These are phyloP conservation scores for Neoseiulus cucumeris DNA, from an alignment of 1,140 invertebrate species.

Conservation along the genomic window DNA sequence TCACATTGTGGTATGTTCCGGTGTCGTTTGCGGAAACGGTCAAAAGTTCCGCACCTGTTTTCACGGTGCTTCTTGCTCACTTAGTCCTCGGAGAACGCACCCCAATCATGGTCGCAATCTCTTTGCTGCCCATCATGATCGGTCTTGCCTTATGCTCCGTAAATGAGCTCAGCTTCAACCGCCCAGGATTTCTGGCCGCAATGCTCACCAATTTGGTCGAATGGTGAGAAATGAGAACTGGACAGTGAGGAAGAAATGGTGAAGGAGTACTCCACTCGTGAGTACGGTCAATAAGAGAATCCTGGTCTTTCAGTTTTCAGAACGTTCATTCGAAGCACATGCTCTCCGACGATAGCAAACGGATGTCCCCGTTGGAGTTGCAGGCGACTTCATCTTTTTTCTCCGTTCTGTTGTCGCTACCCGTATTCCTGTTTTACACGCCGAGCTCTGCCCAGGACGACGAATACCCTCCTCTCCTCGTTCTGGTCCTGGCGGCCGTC, in stretches of 20 bases:
- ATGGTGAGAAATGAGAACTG: conserved; percentile 34
- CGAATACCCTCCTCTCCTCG: conserved; percentile 27
- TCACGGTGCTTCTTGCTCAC: conserved; percentile 56
- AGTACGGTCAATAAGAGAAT: conserved; percentile 15
- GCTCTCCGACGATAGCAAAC: conserved; percentile 26
- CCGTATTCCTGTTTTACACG: neutral
- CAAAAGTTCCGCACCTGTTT: conserved; percentile 62
- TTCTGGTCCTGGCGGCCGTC: conserved; percentile 50
- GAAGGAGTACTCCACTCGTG: neutral
- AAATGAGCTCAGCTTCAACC: conserved; percentile 60
- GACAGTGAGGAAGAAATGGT: neutral
- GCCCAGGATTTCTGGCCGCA: conserved; percentile 51
- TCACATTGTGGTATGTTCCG: conserved; percentile 59
- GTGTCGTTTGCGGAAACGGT: conserved; percentile 70
- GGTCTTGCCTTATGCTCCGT: conserved; percentile 58
- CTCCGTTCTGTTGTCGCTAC: neutral
- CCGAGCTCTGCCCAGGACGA: neutral
- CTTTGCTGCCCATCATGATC: conserved; percentile 61
- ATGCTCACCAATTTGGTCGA: conserved; percentile 61
- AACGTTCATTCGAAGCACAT: conserved; percentile 67
- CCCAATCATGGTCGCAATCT: conserved; percentile 50
- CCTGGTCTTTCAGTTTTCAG: conserved; percentile 39
- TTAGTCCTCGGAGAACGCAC: conserved; percentile 47
- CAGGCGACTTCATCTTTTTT: conserved; percentile 6
- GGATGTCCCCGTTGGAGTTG: neutral